Evolutionary conservation across 2,888 invertebrate species (phyloP).

Genomic region (Muschampia staudingeri): DNA sequence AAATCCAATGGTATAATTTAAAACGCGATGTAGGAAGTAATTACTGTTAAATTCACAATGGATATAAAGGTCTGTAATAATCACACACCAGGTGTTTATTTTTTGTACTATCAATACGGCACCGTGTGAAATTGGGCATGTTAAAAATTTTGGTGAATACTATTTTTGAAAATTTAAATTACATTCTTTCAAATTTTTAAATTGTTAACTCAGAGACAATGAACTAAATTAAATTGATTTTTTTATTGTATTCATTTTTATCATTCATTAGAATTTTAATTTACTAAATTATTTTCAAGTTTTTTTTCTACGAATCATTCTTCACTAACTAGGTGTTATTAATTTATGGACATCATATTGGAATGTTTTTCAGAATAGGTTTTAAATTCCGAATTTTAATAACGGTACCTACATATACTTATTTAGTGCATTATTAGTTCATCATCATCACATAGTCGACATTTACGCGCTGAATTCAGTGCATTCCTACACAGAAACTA

Average conservation of each 20-base stretch:
- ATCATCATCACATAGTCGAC: neutral
- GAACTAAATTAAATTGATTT: too few relatives aligned
- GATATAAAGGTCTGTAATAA: conserved; percentile 66
- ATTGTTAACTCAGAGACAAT: too few relatives aligned
- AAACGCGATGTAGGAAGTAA: conserved; percentile 72
- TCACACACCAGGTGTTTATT: conserved; percentile 62
- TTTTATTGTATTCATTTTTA: too few relatives aligned
- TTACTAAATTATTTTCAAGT: too few relatives aligned
- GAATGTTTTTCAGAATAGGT: neutral
- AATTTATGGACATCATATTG: neutral
- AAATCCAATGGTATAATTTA: conserved; percentile 65
- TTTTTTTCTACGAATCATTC: too few relatives aligned
- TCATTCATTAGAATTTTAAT: too few relatives aligned
- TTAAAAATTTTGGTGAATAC: too few relatives aligned
- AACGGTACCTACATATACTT: neutral
- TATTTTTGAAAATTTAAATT: too few relatives aligned
- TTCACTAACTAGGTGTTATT: too few relatives aligned
- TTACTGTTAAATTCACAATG: conserved; percentile 67
- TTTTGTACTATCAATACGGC: conserved; percentile 54
- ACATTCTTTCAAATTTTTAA: too few relatives aligned
- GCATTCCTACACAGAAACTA: conserved; percentile 21
- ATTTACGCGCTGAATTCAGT: conserved; percentile 3
- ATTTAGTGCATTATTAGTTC: conserved; percentile 20
- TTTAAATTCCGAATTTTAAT: neutral
- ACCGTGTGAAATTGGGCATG: conserved; percentile 29